Conservation (phyloP, 2,797 vertebrate genomes). For the Sebastes ruberrimus region DNA sequence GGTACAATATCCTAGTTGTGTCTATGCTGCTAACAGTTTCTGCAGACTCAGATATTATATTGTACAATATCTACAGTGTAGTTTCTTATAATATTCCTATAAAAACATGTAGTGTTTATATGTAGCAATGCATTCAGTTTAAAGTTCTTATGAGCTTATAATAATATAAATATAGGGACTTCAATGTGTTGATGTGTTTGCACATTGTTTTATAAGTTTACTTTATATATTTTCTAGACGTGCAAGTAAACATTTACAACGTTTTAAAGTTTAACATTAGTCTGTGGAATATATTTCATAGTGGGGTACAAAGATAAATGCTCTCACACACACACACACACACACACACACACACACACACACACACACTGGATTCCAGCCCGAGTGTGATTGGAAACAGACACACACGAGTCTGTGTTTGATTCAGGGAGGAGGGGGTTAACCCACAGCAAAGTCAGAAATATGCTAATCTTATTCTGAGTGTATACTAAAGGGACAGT, state of each 20-base stretch:
- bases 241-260: neutral
- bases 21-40: neutral
- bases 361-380: constrained; percentile 39
- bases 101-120: neutral
- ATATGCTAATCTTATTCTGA: constrained; percentile 31
- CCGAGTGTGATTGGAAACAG: constrained; percentile 70
- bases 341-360: neutral
- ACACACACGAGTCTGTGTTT: constrained; percentile 24
- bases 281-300: neutral
- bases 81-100: neutral
- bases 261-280: neutral
- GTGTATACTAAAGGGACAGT: neutral
- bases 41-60: neutral
- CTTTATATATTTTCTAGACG: neutral
- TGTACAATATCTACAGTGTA: neutral
- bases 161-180: neutral
- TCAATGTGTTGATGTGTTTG: neutral
- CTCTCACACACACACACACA: constrained; percentile 1
- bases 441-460: constrained; percentile 44
- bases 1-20: neutral
- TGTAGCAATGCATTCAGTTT: neutral
- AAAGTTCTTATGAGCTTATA: neutral
- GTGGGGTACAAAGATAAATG: neutral
- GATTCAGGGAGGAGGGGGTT: constrained; percentile 41
- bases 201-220: neutral